Evolutionary conservation across 2,797 vertebrate species (phyloP), one percentile per base, ranked within the genome.

Genomic region (Melanotaenia boesemani): DNA sequence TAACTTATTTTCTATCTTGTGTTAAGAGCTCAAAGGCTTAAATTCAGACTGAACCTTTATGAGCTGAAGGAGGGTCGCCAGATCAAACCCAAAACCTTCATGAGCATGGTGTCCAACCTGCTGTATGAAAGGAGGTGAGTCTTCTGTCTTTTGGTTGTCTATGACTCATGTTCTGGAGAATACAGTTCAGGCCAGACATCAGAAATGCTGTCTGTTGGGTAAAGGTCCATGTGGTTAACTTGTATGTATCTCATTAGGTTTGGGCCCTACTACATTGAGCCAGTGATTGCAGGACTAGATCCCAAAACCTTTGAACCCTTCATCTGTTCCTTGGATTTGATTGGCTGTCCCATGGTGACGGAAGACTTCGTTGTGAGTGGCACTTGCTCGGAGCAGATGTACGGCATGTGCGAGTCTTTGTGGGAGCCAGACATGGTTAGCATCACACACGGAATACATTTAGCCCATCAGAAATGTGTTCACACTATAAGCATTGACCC

Each of bases 71-170:
- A 99, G 69, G 97, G 98, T 5, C 95, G 98, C 77, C 98, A 97
- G 91, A 99, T 99, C 93, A 99, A 99, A 60, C 98, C 98, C 0
- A 96, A 98, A 81, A 99, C 98, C 4, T 98, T 99, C 72, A 99
- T 99, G 98, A 99, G 97, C 91, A 99, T 99, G 98, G 98, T 99
- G 80, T 97, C 98, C 76, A 99, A 99, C 82, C 94, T 99, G 66
- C 74, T 99, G 12, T 99, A 99, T 5, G 98, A 99, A 88, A 96
- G 92, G 79, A 95, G 98, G 98, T 98, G 84, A 93, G 93, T 48
- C 28, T 32, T 34, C 22, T 30, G 15, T 2, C n/a, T 50, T 46
- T 18, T 18, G 44, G 4, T 46, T 18, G 1, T 11, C 20, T 1
- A 4, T 22, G 8, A 50, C 5, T 5, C 58, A 4, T 61, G 36